Conservation (phyloP, 2,797 vertebrate species). For the Danio albolineatus region DNA sequence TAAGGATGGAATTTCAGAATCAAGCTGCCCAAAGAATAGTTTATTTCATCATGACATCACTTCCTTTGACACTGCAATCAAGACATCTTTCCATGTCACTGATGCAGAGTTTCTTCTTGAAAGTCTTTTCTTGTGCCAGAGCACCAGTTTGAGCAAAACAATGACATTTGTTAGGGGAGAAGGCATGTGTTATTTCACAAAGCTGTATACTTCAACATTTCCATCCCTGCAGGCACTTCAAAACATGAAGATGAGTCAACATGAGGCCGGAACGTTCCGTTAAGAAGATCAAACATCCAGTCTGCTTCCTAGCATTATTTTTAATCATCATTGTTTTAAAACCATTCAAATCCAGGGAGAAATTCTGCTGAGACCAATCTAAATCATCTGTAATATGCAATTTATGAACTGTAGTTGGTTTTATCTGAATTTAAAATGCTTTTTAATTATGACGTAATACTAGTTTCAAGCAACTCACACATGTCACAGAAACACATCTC, state of each 20-base stretch:
- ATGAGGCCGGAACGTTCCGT: slow-evolving; percentile 56
- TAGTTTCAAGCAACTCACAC: slow-evolving; percentile 11
- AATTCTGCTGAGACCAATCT: slow-evolving; percentile 1
- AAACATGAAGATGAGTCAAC: slow-evolving; percentile 53
- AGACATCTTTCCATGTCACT: slow-evolving; percentile 1
- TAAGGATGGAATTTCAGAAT: neutral
- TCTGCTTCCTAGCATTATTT: neutral
- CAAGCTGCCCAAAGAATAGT: neutral
- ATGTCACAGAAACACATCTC: neutral
- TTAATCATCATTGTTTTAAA: slow-evolving; percentile 15
- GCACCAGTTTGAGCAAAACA: slow-evolving; percentile 19
- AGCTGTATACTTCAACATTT: slow-evolving; percentile 58
- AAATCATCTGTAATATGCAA: neutral
- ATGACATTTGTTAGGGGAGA: slow-evolving; percentile 28
- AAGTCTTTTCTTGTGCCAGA: slow-evolving; percentile 1
- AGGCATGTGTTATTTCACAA: slow-evolving; percentile 48
- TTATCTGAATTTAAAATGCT: neutral
- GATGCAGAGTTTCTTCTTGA: neutral
- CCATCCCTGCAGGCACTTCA: slow-evolving; percentile 58
- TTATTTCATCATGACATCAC: neutral
- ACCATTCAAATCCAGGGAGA: slow-evolving; percentile 2
- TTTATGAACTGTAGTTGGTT: neutral
- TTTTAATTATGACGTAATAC: slow-evolving; percentile 6
- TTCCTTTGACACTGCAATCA: neutral
- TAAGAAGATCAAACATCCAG: slow-evolving; percentile 60